Evolutionary conservation across 2,888 invertebrate genomes (phyloP).

Genomic region (Protophormia terraenovae): DNA sequence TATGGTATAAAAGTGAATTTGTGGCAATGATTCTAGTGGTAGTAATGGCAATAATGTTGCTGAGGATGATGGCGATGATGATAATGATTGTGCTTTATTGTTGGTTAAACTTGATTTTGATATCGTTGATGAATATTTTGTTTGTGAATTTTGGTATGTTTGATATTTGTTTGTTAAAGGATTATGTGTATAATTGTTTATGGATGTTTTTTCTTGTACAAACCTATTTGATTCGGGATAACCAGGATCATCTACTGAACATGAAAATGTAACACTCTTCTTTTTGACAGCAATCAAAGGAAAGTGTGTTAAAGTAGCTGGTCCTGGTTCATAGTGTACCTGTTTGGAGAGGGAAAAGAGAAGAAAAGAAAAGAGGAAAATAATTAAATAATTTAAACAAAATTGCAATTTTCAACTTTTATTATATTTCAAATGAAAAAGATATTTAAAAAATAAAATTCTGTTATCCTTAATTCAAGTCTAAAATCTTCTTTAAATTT

Average conservation of each 20-base stretch:
- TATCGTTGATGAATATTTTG: slow-evolving; percentile 48
- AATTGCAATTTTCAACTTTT: no score
- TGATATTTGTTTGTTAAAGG: slow-evolving; percentile 53
- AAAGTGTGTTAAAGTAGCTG: slow-evolving; percentile 88
- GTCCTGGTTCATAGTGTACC: slow-evolving; percentile 88
- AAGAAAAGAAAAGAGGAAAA: no score
- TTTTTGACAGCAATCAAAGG: slow-evolving; percentile 91
- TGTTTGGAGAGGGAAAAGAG: slow-evolving; percentile 62
- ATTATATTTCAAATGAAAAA: no score
- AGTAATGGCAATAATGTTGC: slow-evolving; percentile 22
- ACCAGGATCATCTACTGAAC: slow-evolving; percentile 91
- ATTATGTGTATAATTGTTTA: slow-evolving; percentile 23
- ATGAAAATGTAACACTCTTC: slow-evolving; percentile 90
- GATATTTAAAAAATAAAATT: no score
- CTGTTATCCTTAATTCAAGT: no score
- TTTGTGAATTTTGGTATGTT: slow-evolving; percentile 64
- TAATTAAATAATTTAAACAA: no score
- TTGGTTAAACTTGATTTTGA: slow-evolving; percentile 49
- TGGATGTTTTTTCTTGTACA: slow-evolving; percentile 71
- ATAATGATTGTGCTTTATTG: slow-evolving; percentile 23
- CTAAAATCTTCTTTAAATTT: no score
- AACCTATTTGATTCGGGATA: slow-evolving; percentile 85
- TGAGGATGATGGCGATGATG: slow-evolving; percentile 52
- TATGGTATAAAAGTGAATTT: slow-evolving; percentile 75
- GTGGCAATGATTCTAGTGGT: slow-evolving; percentile 55